phyloP scores from a whole-genome alignment of 1,140 invertebrate species.

The Eubasilissa regina region DNA sequence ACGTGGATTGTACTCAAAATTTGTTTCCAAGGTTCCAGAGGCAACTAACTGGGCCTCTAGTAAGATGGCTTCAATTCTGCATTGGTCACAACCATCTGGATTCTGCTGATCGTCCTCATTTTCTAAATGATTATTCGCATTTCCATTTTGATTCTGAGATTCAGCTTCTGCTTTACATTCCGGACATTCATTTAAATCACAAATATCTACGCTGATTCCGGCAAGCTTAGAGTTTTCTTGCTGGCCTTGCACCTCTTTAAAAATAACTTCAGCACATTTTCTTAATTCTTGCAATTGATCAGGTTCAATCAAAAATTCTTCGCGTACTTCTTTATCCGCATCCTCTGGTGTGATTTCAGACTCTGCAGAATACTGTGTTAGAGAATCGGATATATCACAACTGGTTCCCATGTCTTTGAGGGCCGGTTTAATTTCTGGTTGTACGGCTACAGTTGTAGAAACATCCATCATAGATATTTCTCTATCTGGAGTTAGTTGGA shows the following conservation, averaged over 20 bases:
- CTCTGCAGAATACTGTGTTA: conserved; percentile 33
- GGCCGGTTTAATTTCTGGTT: conserved; percentile 7
- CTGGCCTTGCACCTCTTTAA: conserved; percentile 53
- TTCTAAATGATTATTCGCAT: neutral
- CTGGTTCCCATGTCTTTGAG: conserved; percentile 58
- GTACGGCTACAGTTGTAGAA: neutral
- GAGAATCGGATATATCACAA: conserved; percentile 54
- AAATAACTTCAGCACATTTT: conserved; percentile 55
- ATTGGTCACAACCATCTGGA: conserved; percentile 12
- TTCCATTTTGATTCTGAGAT: neutral
- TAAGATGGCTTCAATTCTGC: conserved; percentile 38
- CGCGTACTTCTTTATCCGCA: conserved; percentile 15
- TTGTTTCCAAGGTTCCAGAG: conserved; percentile 49
- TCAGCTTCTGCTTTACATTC: conserved; percentile 6
- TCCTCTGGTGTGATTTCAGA: conserved; percentile 44
- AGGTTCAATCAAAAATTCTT: conserved; percentile 40
- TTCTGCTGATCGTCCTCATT: neutral
- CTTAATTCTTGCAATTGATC: conserved; percentile 52
- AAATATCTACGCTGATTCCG: conserved; percentile 48
- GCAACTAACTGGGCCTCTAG: conserved; percentile 19
- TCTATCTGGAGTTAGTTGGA: conserved; percentile 68
- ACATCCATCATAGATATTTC: conserved; percentile 67
- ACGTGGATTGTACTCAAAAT: conserved; percentile 50
- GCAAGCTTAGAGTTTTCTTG: conserved; percentile 40
- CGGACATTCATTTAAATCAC: conserved; percentile 32